Evolutionary conservation across 2,797 vertebrate species (phyloP).

Genomic region (Characodon lateralis): DNA sequence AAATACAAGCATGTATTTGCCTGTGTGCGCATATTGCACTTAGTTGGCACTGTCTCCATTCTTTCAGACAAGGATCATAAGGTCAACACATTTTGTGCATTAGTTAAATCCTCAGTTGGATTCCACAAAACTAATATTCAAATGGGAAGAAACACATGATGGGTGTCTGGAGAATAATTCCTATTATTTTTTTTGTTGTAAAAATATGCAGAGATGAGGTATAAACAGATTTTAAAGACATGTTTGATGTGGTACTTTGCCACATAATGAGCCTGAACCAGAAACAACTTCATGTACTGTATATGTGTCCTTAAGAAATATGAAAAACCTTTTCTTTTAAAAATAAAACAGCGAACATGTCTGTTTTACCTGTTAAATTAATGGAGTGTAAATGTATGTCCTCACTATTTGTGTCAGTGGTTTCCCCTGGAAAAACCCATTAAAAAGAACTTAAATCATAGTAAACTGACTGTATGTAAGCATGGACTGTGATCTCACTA

Average conservation of each 20-base stretch:
- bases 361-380: constrained; percentile 39
- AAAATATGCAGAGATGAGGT: constrained; percentile 30
- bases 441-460: constrained; percentile 59
- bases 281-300: constrained; percentile 45
- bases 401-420: constrained; percentile 30
- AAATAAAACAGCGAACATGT: constrained; percentile 43
- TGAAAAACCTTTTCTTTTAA: constrained; percentile 53
- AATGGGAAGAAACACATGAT: constrained; percentile 16
- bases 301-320: constrained; percentile 37
- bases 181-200: not conserved
- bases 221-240: constrained; percentile 49
- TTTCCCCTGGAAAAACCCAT: constrained; percentile 56
- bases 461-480: constrained; percentile 24
- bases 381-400: constrained; percentile 23
- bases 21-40: constrained; percentile 21
- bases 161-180: constrained; percentile 6
- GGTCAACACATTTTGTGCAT: constrained; percentile 41
- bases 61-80: constrained; percentile 31
- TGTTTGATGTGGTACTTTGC: constrained; percentile 63
- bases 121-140: constrained; percentile 36
- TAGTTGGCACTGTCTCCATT: constrained; percentile 27
- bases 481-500: constrained; percentile 59
- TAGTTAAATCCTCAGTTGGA: constrained; percentile 34
- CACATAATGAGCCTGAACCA: constrained; percentile 30
- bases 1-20: constrained; percentile 29